Evolutionary conservation across 2,113 vertebrate species (phyloP), one percentile per base, ranked within the genome.

Genomic region (Mixornis gularis): DNA sequence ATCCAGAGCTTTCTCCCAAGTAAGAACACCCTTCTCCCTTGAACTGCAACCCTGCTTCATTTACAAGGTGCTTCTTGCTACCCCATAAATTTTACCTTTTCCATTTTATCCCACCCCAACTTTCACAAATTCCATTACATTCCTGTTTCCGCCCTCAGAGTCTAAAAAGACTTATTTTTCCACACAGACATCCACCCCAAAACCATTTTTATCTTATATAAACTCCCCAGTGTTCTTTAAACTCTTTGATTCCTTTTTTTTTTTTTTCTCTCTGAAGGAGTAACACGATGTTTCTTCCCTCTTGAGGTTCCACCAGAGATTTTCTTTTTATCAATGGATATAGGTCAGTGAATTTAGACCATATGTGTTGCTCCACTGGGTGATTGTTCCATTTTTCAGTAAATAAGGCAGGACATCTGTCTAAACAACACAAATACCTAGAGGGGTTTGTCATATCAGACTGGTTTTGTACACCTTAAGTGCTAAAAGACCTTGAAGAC

Each of bases 361-460:
- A 60, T 87, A 89, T 93, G 90, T 63, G 77, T 85, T 87, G 26
- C 53, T 93, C 87, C 90, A 90, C 79, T 89, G 66, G 71, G 68
- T 85, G 60, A 92, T 59, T 90, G 66, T 91, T 94, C 89, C 66
- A 95, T 88, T 96, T 95, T 92, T 83, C 74, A 90, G 66, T 80
- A 96, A 94, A 96, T 78, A 96, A 96, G 59, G 85, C 72, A 95
- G 49, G 87, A 92, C 93, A 95, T 85, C 70, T 92, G 90, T 91
- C 87, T 93, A 86, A 96, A 94, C 73, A 90, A 91, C 40, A 87
- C 56, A 92, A 91, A 89, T 91, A 94, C 36, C 77, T 65, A 63
- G 24, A 76, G 73, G 60, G 88, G 24, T 85, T 92, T 90, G 44
- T 79, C 63, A 69, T 34, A 87, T 73, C 63, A 43, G 69, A 66